phyloP scores from a whole-genome alignment of 1,140 invertebrate genomes.

The Hesperophylax magnus region DNA sequence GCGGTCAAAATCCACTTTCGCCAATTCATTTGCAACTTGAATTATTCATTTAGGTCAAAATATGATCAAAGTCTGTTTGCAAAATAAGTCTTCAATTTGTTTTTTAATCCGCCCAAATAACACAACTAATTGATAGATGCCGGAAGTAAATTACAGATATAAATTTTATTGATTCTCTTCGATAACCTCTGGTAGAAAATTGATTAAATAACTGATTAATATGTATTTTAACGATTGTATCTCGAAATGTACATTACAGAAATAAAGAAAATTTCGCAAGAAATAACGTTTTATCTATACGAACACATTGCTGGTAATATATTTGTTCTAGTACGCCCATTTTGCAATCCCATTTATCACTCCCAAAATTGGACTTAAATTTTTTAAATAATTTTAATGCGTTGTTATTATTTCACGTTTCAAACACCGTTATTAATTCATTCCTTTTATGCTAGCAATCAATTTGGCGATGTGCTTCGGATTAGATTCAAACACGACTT shows the following conservation, averaged over 20 bases:
- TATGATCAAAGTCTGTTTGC: no score
- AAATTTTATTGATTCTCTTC: slow-evolving; percentile 13
- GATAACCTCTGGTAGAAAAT: not conserved
- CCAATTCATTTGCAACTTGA: no score
- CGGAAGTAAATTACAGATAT: not conserved
- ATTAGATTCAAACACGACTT: no score
- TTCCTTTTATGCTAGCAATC: no score
- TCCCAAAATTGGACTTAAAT: not conserved
- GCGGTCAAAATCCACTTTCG: no score
- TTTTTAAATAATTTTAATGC: not conserved
- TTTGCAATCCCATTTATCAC: not conserved
- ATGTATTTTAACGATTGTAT: slow-evolving; percentile 18
- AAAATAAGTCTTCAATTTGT: no score
- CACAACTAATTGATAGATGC: slow-evolving; percentile 1
- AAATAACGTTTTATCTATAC: not conserved
- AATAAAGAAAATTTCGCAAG: slow-evolving; percentile 2
- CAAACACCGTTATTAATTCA: no score
- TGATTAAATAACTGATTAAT: slow-evolving; percentile 4
- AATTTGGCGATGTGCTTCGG: no score
- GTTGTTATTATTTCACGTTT: no score
- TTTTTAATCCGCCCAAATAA: slow-evolving; percentile 5
- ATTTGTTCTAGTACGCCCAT: not conserved
- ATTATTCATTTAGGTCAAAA: no score
- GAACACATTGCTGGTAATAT: not conserved
- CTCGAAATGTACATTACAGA: not conserved